These are phyloP conservation scores for Dysdera silvatica DNA, from an alignment of 1,140 invertebrate species.

Conservation along the genomic window DNA sequence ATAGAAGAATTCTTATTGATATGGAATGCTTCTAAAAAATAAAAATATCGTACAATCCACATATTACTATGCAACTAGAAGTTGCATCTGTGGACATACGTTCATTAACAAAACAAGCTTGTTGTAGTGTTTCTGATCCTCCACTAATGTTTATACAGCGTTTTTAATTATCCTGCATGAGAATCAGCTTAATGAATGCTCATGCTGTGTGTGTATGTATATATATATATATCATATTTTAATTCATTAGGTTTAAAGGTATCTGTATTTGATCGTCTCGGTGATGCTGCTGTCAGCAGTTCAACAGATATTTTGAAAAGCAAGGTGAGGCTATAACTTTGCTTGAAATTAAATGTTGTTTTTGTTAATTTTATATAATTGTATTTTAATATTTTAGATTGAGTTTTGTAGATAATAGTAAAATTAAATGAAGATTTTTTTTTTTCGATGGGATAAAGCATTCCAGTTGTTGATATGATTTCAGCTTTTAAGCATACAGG, in stretches of 20 bases:
- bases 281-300: constrained; percentile 34
- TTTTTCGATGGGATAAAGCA: not conserved
- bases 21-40: too few relatives aligned
- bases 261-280: constrained; percentile 39
- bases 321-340: not conserved
- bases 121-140: too few relatives aligned
- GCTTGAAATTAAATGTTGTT: not conserved
- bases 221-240: too few relatives aligned
- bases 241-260: constrained; percentile 27
- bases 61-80: too few relatives aligned
- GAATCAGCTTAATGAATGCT: not conserved
- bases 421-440: not conserved
- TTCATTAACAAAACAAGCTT: too few relatives aligned
- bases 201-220: too few relatives aligned
- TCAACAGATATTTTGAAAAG: constrained; percentile 18
- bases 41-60: too few relatives aligned
- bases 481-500: not conserved
- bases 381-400: not conserved
- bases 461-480: not conserved
- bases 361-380: not conserved
- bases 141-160: too few relatives aligned
- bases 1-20: too few relatives aligned
- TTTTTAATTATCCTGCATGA: not conserved
- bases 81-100: too few relatives aligned
- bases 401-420: not conserved